Percentiles rank a stretch among this genome's conserved stretches.
Conservation (phyloP, 2,797 vertebrate species). For the Parauchenoglanis punctatus region DNA sequence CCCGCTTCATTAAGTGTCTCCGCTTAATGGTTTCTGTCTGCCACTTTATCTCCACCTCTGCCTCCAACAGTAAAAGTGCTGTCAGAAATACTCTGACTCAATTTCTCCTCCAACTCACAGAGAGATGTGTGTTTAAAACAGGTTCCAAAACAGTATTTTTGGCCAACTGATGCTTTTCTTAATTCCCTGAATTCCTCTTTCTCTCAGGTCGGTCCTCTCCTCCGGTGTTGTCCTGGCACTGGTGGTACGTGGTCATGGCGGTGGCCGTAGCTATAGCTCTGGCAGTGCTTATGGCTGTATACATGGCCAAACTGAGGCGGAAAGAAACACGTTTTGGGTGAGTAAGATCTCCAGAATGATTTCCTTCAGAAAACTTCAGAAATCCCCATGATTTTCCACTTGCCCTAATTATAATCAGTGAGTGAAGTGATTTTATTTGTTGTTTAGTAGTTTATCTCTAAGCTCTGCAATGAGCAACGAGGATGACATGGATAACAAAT, state of each 20-base stretch:
- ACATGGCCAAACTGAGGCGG: slow-evolving; percentile 80
- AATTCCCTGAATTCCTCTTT: not conserved
- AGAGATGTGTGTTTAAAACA: not conserved
- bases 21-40: not conserved
- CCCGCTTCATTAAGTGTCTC: not conserved
- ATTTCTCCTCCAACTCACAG: not conserved
- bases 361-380: too few relatives aligned
- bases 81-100: not conserved
- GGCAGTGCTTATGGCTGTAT: slow-evolving; percentile 79
- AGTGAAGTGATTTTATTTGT: not conserved
- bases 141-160: not conserved
- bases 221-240: slow-evolving; percentile 85
- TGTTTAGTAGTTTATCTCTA: not conserved
- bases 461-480: not conserved
- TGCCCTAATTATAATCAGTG: not conserved
- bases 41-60: not conserved
- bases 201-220: slow-evolving; percentile 12
- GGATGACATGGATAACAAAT: not conserved
- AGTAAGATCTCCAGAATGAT: slow-evolving; percentile 52
- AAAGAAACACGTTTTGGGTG: slow-evolving; percentile 92
- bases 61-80: not conserved
- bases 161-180: not conserved
- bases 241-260: slow-evolving; percentile 91
- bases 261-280: slow-evolving; percentile 75
- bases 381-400: not conserved